Conservation (phyloP, 2,888 invertebrate genomes). For the Lucinisca nassula region DNA sequence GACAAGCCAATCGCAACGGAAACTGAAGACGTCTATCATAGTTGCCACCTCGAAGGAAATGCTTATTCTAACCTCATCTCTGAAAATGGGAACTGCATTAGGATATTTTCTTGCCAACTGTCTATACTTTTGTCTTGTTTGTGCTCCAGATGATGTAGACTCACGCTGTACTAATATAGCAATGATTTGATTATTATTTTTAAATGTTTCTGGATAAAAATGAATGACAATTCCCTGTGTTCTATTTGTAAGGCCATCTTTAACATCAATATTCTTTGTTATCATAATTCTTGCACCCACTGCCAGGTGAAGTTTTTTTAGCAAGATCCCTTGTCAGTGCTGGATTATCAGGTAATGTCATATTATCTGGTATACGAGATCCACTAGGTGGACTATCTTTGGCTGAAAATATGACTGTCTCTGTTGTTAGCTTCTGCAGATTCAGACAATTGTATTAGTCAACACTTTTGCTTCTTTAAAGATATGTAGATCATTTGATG, state of each 20-base stretch:
- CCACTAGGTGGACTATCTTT: constrained; percentile 1
- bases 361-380: not conserved
- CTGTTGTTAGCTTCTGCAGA: not conserved
- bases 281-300: no score
- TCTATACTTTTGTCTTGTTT: constrained; percentile 22
- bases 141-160: constrained; percentile 12
- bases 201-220: no score
- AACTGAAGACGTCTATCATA: constrained; percentile 8
- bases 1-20: not conserved
- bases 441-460: constrained; percentile 12
- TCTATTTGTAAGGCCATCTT: no score
- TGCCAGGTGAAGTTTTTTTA: constrained; percentile 25
- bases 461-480: constrained; percentile 22
- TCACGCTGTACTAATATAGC: no score
- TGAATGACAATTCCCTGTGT: no score
- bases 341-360: constrained; percentile 34
- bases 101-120: constrained; percentile 16
- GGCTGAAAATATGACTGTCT: constrained; percentile 14
- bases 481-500: constrained; percentile 16
- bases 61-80: constrained; percentile 26
- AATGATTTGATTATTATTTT: no score
- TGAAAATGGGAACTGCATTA: constrained; percentile 27
- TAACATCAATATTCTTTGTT: no score
- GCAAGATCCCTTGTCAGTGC: constrained; percentile 13
- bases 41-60: constrained; percentile 6